Evolutionary conservation across 2,113 vertebrate genomes (phyloP).

Genomic region (Oryzias javanicus): DNA sequence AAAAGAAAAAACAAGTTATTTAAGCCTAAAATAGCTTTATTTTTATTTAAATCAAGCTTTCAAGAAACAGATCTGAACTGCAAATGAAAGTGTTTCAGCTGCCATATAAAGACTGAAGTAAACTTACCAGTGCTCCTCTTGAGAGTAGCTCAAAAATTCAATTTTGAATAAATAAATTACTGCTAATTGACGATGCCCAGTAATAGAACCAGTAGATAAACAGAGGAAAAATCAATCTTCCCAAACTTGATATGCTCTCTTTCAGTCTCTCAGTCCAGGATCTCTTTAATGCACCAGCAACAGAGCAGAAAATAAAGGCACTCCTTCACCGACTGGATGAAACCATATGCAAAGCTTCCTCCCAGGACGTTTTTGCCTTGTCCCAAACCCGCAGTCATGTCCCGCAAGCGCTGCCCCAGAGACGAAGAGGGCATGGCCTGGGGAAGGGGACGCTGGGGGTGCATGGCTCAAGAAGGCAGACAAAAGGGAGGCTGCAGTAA

Average conservation of each 20-base stretch:
- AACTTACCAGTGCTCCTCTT: conserved; percentile 44
- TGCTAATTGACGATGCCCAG: conserved; percentile 30
- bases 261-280: conserved; percentile 80
- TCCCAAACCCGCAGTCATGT: conserved; percentile 64
- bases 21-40: too few relatives aligned
- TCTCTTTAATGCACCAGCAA: conserved; percentile 91
- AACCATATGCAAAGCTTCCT: conserved; percentile 67
- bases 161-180: conserved; percentile 34
- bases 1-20: conserved; percentile 17
- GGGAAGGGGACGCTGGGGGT: conserved; percentile 69
- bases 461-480: conserved; percentile 53
- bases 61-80: too few relatives aligned
- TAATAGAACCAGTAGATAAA: conserved; percentile 17
- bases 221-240: conserved; percentile 30
- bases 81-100: background rate
- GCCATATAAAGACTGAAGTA: conserved; percentile 1
- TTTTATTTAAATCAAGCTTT: too few relatives aligned
- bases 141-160: conserved; percentile 32
- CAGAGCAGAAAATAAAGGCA: conserved; percentile 86
- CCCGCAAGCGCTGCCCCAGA: conserved; percentile 49
- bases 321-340: conserved; percentile 78
- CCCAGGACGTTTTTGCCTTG: conserved; percentile 65
- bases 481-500: conserved; percentile 11
- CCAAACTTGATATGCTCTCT: conserved; percentile 24
- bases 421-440: conserved; percentile 59